Base-by-base conservation (phyloP, 2,113 vertebrate genomes). In the Passer domesticus region DNA sequence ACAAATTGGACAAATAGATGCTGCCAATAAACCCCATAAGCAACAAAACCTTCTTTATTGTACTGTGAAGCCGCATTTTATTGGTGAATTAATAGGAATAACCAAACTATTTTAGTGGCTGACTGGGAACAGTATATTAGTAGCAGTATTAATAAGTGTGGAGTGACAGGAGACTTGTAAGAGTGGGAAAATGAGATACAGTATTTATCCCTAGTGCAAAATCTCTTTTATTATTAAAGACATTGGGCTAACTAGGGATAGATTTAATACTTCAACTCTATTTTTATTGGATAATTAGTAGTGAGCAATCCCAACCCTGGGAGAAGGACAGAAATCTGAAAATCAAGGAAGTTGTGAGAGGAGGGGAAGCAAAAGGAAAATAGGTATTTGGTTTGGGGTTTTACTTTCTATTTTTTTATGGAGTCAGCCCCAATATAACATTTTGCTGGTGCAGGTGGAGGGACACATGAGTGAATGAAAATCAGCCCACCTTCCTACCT, bases 171-270 rank as follows among this genome's bases (percentile, higher is more conserved):
- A 97, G 95, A 87, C 97, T 96, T 86, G 91, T 60, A 94, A 97
- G 96, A 93, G 86, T 83, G 92, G 95, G 92, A 87, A 97, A 98
- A 98, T 87, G 97, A 97, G 96, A 90, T 43, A 58, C 2, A 20
- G 94, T 97, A 97, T 97, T 98, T 97, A 97, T 98, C 97, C 98
- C 97, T 83, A 95, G 98, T 98, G 97, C 95, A 97, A 97, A 97
- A 97, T 98, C 93, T 96, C 87, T 86, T 97, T 96, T 97, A 97
- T 98, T 98, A 97, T 98, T 95, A 95, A 98, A 97, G 97, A 93
- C 77, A 83, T 85, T 66, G 84, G 95, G 96, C 95, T 98, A 98
- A 97, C 97, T 69, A 88, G 97, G 95, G 93, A 96, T 95, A 95
- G 97, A 98, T 97, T 97, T 97, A 98, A 95, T 92, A 92, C 82